These are phyloP conservation scores for Muraenolepis orangiensis DNA, from an alignment of 2,797 vertebrate genomes.

Conservation along the genomic window DNA sequence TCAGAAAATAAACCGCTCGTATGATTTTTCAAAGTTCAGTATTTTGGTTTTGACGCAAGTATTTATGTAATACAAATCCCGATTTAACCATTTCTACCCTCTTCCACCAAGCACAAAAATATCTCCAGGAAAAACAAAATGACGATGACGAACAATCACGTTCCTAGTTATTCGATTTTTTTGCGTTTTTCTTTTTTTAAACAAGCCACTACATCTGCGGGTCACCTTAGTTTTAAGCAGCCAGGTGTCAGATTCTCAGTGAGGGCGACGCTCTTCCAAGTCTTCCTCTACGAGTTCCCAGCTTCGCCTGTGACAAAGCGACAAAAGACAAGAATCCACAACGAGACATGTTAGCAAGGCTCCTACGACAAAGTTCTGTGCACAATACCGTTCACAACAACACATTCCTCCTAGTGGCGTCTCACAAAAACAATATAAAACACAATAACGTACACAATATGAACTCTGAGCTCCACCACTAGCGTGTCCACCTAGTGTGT, in stretches of 20 bases:
- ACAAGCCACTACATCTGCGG: conserved; percentile 97
- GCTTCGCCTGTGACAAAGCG: conserved; percentile 85
- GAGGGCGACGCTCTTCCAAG: conserved; percentile 75
- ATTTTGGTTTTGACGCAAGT: conserved; percentile 50
- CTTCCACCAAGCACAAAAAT: conserved; percentile 36
- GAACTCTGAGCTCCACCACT: neutral
- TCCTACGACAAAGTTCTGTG: neutral
- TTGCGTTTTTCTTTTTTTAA: conserved; percentile 81
- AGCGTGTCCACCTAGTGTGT: neutral
- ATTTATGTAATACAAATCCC: conserved; percentile 13
- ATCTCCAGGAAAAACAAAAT: conserved; percentile 22
- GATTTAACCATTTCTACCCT: conserved; percentile 28
- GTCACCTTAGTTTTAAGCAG: conserved; percentile 99
- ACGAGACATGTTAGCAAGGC: conserved; percentile 44
- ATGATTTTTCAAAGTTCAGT: conserved; percentile 55
- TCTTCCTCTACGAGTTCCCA: conserved; percentile 81
- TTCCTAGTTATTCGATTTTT: conserved; percentile 66
- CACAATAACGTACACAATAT: neutral
- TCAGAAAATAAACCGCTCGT: conserved; percentile 41
- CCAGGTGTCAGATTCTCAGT: conserved; percentile 83
- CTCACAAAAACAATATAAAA: too few relatives aligned
- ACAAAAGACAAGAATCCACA: conserved; percentile 76
- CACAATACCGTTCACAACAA: neutral
- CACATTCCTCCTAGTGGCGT: neutral
- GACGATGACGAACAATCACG: conserved; percentile 42